phyloP scores from a whole-genome alignment of 1,140 invertebrate species.

The Ceratina australensis region DNA sequence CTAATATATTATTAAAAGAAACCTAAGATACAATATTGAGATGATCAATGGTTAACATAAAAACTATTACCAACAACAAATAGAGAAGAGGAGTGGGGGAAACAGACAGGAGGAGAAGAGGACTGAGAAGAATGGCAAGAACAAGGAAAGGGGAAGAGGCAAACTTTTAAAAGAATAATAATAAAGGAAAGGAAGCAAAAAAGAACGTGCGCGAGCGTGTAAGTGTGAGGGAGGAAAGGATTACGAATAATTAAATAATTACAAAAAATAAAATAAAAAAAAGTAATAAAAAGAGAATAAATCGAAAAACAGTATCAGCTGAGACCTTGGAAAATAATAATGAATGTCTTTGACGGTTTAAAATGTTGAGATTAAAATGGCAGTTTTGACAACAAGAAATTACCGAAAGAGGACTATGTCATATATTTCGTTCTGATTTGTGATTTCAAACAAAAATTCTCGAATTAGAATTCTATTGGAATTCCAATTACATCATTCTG shows the following conservation, averaged over 20 bases:
- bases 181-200: slow-evolving; percentile 23
- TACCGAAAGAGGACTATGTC: slow-evolving; percentile 17
- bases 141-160: slow-evolving; percentile 29
- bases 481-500: slow-evolving; percentile 10
- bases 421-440: slow-evolving; percentile 25
- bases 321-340: slow-evolving; percentile 28
- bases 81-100: slow-evolving; percentile 38
- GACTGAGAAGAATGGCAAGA: slow-evolving; percentile 18
- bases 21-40: slow-evolving; percentile 59
- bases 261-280: slow-evolving; percentile 47
- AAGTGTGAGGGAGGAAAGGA: slow-evolving; percentile 37
- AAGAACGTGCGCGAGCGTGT: slow-evolving; percentile 42
- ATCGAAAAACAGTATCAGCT: slow-evolving; percentile 47
- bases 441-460: slow-evolving; percentile 28
- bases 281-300: slow-evolving; percentile 63
- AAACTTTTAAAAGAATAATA: slow-evolving; percentile 10
- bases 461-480: slow-evolving; percentile 40
- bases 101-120: slow-evolving; percentile 19
- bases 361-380: slow-evolving; percentile 37
- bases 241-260: slow-evolving; percentile 40
- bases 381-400: slow-evolving; percentile 25
- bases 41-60: slow-evolving; percentile 54
- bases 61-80: slow-evolving; percentile 43
- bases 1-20: slow-evolving; percentile 65
- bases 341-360: slow-evolving; percentile 41